phyloP scores from a whole-genome alignment of 2,797 vertebrate species.

The Acanthurus leucopareius region DNA sequence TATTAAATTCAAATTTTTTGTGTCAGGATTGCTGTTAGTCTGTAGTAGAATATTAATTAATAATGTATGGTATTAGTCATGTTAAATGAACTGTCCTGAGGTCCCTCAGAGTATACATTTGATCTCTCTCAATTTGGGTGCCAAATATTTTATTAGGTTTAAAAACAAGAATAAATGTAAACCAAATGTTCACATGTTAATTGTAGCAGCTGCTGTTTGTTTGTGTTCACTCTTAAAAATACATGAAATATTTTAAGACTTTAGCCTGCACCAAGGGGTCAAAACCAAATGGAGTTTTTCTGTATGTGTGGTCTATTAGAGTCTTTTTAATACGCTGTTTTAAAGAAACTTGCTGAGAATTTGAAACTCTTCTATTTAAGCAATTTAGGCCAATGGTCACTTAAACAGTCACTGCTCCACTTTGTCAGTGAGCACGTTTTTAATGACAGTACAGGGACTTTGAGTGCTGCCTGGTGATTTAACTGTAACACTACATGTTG shows the following conservation, averaged over 20 bases:
- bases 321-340: no score
- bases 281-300: background rate
- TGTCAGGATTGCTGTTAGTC: no score
- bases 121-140: background rate
- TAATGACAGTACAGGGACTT: background rate
- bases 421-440: background rate
- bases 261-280: background rate
- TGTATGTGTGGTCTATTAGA: no score
- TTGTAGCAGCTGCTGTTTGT: background rate
- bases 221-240: background rate
- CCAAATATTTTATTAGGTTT: constrained; percentile 10
- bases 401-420: background rate
- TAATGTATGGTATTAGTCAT: no score
- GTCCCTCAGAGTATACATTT: background rate
- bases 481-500: background rate
- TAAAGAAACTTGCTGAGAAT: no score
- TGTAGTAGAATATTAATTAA: no score
- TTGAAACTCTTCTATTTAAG: no score
- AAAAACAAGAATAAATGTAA: background rate
- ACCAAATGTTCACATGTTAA: background rate
- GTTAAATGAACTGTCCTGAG: no score
- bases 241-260: background rate
- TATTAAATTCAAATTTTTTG: no score
- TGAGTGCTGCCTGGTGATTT: background rate
- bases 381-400: no score